Evolutionary conservation across 2,113 vertebrate species (phyloP), one percentile per base, ranked within the genome.

Genomic region (Psammodynastes pulverulentus): DNA sequence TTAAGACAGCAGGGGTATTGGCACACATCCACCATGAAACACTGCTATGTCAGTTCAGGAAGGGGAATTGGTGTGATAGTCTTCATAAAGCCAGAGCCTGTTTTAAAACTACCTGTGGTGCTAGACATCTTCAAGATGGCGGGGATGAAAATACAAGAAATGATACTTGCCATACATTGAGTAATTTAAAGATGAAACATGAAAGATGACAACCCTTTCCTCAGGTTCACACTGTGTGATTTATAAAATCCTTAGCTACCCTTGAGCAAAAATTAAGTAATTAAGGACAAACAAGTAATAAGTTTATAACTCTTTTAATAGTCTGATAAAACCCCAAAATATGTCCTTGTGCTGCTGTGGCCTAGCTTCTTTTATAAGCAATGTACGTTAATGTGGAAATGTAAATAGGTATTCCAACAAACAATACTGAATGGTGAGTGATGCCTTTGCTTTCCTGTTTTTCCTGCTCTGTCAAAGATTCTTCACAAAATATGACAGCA

Each of bases 281-380:
- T 91, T 95, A 89, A 90, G 19, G 24, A 39, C 62, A 86, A 34
- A 95, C 90, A 88, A 72, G 90, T 62, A 8, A 92, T 72, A 96
- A 87, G 86, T 43, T 91, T 92, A 62, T 95, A 93, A 95, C 92
- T 79, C 87, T 96, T 96, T 90, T 92, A 90, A 92, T 29, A 54
- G 79, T 21, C 12, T 53, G 12, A 91, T 46, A 43, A 26, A n/a
- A 56, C 17, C 12, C 51, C 56, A 23, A 26, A 84, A 23, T 21
- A 24, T 62, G n/a, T 23, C 46, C 10, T 87, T 62, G 26, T 87
- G 10, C 17, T 86, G 45, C 17, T 52, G 48, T 9, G 54, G 52
- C 17, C 34, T 23, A 48, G n/a, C 34, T 54, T 54, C 8, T 39
- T 24, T 88, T 2, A 48, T 89, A 13, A 48, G 15, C 3, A 21